These are phyloP conservation scores for Rhinoderma darwinii DNA, from an alignment of 2,113 vertebrate genomes.

Conservation along the genomic window DNA sequence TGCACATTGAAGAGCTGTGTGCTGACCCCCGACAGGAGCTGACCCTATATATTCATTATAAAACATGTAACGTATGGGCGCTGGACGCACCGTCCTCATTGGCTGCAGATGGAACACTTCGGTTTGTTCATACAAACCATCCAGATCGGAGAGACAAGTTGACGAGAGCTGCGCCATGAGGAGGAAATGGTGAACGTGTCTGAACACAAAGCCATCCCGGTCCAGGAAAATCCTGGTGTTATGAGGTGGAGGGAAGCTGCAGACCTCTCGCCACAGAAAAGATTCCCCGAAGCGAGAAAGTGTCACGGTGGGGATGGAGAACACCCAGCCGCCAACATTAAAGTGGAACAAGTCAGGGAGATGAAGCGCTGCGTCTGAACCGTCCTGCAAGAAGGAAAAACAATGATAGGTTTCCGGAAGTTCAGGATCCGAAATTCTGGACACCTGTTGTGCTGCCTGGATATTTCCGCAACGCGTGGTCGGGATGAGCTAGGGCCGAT, in stretches of 20 bases:
- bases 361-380: conserved; percentile 35
- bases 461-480: too few relatives aligned
- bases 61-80: too few relatives aligned
- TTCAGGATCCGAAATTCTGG: too few relatives aligned
- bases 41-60: background rate
- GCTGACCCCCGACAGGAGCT: too few relatives aligned
- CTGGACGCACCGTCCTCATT: conserved; percentile 42
- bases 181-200: conserved; percentile 68
- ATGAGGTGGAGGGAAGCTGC: conserved; percentile 60
- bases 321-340: conserved; percentile 69
- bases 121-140: background rate
- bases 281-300: conserved; percentile 68
- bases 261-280: conserved; percentile 69
- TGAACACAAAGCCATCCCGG: conserved; percentile 71
- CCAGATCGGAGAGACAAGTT: background rate
- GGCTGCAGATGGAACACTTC: background rate
- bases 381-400: conserved; percentile 59
- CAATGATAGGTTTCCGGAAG: too few relatives aligned
- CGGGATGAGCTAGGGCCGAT: too few relatives aligned
- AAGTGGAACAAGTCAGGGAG: conserved; percentile 63
- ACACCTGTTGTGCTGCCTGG: too few relatives aligned
- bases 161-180: background rate
- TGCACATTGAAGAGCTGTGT: too few relatives aligned
- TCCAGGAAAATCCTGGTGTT: conserved; percentile 68
- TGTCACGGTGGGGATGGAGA: conserved; percentile 69